A percentile compares a stretch with the other conserved stretches of the same genome.
Evolutionary conservation across 1,140 invertebrate genomes (phyloP).

Genomic region (Musca domestica): DNA sequence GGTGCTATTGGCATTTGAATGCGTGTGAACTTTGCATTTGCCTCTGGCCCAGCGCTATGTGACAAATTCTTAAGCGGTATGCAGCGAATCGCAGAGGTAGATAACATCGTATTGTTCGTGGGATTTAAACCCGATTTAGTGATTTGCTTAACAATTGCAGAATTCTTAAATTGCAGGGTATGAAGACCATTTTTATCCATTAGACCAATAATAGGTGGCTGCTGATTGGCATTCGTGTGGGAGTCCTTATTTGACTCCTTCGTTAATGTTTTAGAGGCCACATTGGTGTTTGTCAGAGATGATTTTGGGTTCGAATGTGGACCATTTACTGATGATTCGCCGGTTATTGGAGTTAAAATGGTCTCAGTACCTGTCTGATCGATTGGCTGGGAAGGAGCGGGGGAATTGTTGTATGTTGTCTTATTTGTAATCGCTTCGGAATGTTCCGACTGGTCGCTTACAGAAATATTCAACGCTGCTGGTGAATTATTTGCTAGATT

Average conservation of each 20-base stretch:
- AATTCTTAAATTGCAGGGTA: neutral
- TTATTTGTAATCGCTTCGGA: too few species aligned
- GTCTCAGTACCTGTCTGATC: neutral
- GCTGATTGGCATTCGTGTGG: too few species aligned
- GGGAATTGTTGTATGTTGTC: too few species aligned
- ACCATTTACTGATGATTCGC: neutral
- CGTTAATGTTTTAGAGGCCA: neutral
- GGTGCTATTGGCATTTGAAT: neutral
- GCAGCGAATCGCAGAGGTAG: neutral
- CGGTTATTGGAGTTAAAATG: neutral
- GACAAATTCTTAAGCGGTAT: constrained; percentile 1
- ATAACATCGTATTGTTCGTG: neutral
- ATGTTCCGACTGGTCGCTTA: neutral
- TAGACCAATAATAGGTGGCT: neutral
- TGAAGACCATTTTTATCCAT: constrained; percentile 3
- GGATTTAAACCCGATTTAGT: neutral
- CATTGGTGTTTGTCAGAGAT: too few species aligned
- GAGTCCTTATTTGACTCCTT: neutral
- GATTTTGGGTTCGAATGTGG: neutral
- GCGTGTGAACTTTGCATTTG: neutral
- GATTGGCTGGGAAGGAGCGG: too few species aligned
- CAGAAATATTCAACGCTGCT: neutral
- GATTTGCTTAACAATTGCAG: neutral
- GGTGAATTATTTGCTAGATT: neutral
- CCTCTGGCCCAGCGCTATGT: neutral